These are phyloP conservation scores for Esox lucius DNA, from an alignment of 2,797 vertebrate species.

Conservation along the genomic window DNA sequence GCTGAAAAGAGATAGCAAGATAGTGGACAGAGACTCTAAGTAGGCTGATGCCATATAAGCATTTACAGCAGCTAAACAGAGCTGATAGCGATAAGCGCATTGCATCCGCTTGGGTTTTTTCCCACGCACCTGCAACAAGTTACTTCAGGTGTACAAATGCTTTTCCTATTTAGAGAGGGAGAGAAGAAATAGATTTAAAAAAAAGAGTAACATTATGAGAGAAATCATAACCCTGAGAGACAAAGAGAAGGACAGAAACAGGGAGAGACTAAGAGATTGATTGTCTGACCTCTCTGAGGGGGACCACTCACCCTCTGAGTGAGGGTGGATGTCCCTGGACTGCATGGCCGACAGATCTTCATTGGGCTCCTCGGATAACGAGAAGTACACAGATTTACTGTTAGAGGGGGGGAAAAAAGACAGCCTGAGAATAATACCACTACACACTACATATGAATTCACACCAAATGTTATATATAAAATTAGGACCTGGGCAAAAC, in stretches of 20 bases:
- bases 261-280: too few relatives aligned
- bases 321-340: conserved; percentile 67
- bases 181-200: not conserved
- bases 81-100: not conserved
- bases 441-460: conserved; percentile 2
- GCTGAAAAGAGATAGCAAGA: not conserved
- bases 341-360: conserved; percentile 44
- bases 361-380: conserved; percentile 65
- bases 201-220: not conserved
- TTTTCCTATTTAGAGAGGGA: not conserved
- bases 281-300: conserved; percentile 63
- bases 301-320: conserved; percentile 83
- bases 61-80: not conserved
- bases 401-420: conserved; percentile 31
- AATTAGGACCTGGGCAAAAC: not conserved
- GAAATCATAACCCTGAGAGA: too few relatives aligned
- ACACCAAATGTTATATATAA: not conserved
- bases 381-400: conserved; percentile 80
- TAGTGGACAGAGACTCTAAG: not conserved
- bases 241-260: not conserved
- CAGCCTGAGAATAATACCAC: not conserved
- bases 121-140: not conserved
- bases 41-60: not conserved
- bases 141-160: not conserved
- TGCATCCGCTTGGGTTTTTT: not conserved